Base-by-base conservation (phyloP, 2,888 invertebrate species). In the Himalopsyche tibetana region DNA sequence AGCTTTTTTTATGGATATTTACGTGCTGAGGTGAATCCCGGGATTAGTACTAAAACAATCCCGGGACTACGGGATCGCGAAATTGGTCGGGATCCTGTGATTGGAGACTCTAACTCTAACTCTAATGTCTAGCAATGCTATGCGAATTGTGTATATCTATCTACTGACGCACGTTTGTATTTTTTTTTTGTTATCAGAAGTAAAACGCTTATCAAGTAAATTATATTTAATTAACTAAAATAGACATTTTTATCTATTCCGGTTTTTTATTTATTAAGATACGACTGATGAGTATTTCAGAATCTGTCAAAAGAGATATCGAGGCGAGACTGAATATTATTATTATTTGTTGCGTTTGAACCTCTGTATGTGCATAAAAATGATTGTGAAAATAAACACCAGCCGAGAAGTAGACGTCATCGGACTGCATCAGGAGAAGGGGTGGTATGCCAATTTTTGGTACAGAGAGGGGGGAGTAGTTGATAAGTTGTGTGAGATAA, bases 401-500 rank as follows among this genome's bases (percentile, higher is more conserved):
- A 19, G 19, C 36, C 38, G 74, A 36, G 15, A 51, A 15, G 74
- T 36, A 36, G 74, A 74, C 74, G 74, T 74, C 74, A 74, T 38
- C 74, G 74, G 8, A 36, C 74, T 74, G 74, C 74, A 74, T 15
- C 74, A 74, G 9, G 74, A 36, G 36, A 19, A 74, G 74, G 36
- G 74, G 74, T 12, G 74, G 36, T 5, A 74, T 74, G 36, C 38
- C 74, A 38, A 15, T 36, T 74, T 74, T 74, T 38, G 74, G 74
- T 36, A 38, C 28, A 12, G 74, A 38, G 74, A 74, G 74, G 36
- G 69, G 74, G 36, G 74, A 36, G 74, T 74, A 4, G 38, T 74
- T 74, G 74, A 74, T 74, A 74, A 74, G 36, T 12, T 5, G 74
- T 38, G 19, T 74, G 51, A 12, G 74, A 74, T 74, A 74, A 74